Evolutionary conservation across 2,888 invertebrate genomes (phyloP), one percentile per base, ranked within the genome.

Genomic region (Dendrolimus pini): DNA sequence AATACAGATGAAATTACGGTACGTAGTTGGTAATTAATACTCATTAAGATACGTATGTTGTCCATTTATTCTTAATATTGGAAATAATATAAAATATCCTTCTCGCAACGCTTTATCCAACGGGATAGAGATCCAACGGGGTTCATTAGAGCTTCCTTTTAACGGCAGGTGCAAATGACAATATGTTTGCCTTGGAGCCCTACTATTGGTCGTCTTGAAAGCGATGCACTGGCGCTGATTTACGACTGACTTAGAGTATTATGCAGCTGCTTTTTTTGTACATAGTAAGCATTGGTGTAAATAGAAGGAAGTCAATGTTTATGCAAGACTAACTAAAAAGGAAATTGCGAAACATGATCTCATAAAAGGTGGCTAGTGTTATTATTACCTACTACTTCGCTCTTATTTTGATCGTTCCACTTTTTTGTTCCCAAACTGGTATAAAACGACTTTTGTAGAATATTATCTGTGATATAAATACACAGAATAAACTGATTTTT

Each of bases 141-240:
- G 62, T 72, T 78, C 76, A 75, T 81, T 81, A 78, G 73, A 77
- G 67, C 83, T 86, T 87, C 88, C 86, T 84, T 66, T 77, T 74
- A 64, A 61, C 65, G 80, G 82, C 88, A 88, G 88, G 87, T 88
- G 88, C 82, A 72, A 74, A 74, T 71, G 68, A 73, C 73, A 69
- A 61, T 65, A 67, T 65, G 69, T 69, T 68, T 67, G 65, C 68
- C 67, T 61, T 62, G 73, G 65, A 71, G 74, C 65, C 60, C 61
- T 69, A 67, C 73, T 63, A 82, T 83, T 82, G 78, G 81, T 66
- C 30, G 30, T 30, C 30, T 30, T 3, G 30, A 30, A 30, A 58
- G 71, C 69, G 75, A 78, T 78, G 82, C 82, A 77, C 82, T 67
- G 71, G 68, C 84, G 80, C 77, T 71, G 83, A 82, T 84, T 81